A percentile compares a stretch with the other conserved stretches of the same genome.
phyloP scores from a whole-genome alignment of 2,113 vertebrate genomes.

The Alethe castanea region DNA sequence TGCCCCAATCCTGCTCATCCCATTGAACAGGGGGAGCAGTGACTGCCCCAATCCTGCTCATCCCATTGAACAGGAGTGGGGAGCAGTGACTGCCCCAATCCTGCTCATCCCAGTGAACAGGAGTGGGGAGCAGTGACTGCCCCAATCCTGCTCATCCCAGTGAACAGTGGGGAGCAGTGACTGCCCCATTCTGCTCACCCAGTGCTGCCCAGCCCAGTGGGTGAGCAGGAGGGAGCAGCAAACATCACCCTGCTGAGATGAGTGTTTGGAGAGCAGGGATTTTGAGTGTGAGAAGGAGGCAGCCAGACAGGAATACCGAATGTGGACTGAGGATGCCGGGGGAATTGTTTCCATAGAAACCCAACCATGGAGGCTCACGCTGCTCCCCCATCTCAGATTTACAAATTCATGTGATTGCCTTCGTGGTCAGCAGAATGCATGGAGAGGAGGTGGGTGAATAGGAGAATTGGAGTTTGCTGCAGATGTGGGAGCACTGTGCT shows the following conservation, averaged over 20 bases:
- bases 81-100: no score
- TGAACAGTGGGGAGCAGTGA: neutral
- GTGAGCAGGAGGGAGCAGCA: neutral
- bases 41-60: no score
- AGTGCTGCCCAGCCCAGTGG: neutral
- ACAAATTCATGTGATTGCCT: conserved; percentile 52
- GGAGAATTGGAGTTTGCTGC: neutral
- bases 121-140: no score
- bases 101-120: no score
- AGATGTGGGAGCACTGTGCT: neutral
- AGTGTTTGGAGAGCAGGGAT: neutral
- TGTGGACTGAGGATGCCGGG: conserved; percentile 26
- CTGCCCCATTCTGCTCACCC: neutral
- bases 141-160: no score
- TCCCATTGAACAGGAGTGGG: no score
- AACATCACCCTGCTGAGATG: neutral
- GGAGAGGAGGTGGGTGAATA: conserved; percentile 24
- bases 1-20: no score
- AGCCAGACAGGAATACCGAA: conserved; percentile 57
- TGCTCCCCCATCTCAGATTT: conserved; percentile 34
- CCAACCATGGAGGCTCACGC: conserved; percentile 13
- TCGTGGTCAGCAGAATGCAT: conserved; percentile 38
- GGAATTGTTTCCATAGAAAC: conserved; percentile 72
- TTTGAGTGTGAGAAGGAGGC: neutral
- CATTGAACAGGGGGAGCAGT: no score